phyloP scores from a whole-genome alignment of 2,888 invertebrate species.

The Galerucella pusilla region DNA sequence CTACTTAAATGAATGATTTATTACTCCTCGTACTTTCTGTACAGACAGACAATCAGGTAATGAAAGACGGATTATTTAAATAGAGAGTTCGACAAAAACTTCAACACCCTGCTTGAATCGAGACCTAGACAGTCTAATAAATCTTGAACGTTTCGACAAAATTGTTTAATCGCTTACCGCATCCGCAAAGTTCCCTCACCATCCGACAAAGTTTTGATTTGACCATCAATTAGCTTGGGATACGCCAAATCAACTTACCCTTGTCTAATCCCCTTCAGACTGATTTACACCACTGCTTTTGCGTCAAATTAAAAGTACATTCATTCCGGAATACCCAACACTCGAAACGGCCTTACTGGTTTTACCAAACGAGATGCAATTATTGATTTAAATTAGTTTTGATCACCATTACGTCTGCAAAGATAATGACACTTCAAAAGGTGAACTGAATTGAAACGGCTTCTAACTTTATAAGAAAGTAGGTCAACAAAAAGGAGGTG shows the following conservation, averaged over 20 bases:
- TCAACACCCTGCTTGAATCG: background rate
- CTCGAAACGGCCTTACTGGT: constrained; percentile 24
- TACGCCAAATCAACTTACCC: constrained; percentile 54
- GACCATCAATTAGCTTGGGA: constrained; percentile 55
- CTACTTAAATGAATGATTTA: too few species aligned
- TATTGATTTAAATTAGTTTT: constrained; percentile 31
- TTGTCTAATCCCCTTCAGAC: constrained; percentile 54
- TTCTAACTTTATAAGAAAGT: background rate
- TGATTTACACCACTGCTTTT: constrained; percentile 53
- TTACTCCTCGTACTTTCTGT: too few species aligned
- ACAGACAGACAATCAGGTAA: background rate
- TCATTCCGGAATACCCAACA: constrained; percentile 48
- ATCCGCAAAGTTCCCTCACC: constrained; percentile 35
- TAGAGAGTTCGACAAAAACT: background rate
- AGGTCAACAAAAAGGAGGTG: too few species aligned
- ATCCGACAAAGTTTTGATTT: constrained; percentile 50
- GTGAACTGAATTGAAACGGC: constrained; percentile 15
- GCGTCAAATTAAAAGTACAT: constrained; percentile 49
- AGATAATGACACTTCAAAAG: constrained; percentile 17
- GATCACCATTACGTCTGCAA: constrained; percentile 18
- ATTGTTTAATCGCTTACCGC: constrained; percentile 46
- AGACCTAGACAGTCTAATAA: constrained; percentile 31
- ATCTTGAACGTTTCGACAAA: constrained; percentile 43
- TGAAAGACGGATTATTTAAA: background rate
- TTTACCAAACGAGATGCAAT: constrained; percentile 27